Evolutionary conservation across 2,797 vertebrate genomes (phyloP), one percentile per base, ranked within the genome.

Genomic region (Xerus rutilus): DNA sequence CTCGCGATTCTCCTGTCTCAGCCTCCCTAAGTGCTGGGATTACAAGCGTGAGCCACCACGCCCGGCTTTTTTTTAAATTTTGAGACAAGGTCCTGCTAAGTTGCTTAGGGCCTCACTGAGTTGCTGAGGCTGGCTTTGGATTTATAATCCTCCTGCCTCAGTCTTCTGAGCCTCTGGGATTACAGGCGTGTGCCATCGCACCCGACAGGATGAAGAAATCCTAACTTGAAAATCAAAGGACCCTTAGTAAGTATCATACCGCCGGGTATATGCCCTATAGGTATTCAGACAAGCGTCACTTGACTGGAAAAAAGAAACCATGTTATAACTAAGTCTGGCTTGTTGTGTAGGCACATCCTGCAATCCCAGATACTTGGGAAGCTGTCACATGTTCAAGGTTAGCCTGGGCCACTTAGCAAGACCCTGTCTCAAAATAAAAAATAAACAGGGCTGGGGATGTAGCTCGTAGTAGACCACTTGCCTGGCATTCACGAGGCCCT

Each of bases 241-340:
- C 20, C 9, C 8, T 54, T 65, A 67, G n/a, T 7, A 14, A 45
- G 57, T 2, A 14, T 15, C 0, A 4, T 1, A 2, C 45, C 14
- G 3, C 76, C 8, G 0, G 4, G 25, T 43, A 17, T 28, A 20
- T 0, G 23, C n/a, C 2, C 21, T 28, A 43, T n/a, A 64, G 30
- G 64, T 14, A 7, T 18, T 9, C 70, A 12, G 30, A 59, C 28
- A 23, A 72, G 32, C n/a, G 92, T 32, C 89, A 12, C 35, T 47
- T 57, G 25, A 0, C 3, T 81, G 52, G 67, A 67, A 78, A 39
- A 72, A 28, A 54, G 28, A 10, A 72, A 57, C 14, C 49, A 4
- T 17, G 0, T 47, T 65, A 2, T 17, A 69, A 62, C 43, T 47
- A 62, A 23, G 64, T 43, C 39, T 79, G 9, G 3, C n/a, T 54